phyloP scores from a whole-genome alignment of 2,888 invertebrate genomes.

The Chrysina gloriosa region DNA sequence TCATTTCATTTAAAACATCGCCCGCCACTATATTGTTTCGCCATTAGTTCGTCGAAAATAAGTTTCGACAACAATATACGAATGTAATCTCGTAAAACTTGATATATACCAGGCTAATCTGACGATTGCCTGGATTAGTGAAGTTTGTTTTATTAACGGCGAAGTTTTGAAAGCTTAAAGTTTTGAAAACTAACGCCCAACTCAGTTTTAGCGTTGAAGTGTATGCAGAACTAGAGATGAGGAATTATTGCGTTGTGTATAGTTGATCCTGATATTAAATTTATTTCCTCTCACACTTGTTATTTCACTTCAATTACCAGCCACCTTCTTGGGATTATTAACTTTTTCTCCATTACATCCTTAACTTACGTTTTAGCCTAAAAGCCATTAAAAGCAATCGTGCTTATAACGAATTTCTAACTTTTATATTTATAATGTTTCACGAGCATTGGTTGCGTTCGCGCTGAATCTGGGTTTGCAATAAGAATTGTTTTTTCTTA shows the following conservation, averaged over 20 bases:
- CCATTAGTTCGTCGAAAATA: neutral
- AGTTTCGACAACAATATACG: constrained; percentile 8
- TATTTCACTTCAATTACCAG: no score
- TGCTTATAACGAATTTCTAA: no score
- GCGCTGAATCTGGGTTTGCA: no score
- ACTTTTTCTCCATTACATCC: no score
- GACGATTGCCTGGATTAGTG: constrained; percentile 10
- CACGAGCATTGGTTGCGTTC: no score
- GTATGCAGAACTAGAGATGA: neutral
- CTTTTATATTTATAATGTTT: no score
- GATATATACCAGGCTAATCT: constrained; percentile 14
- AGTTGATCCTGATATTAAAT: neutral
- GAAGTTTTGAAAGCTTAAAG: constrained; percentile 16
- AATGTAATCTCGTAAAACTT: constrained; percentile 21
- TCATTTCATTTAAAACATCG: neutral
- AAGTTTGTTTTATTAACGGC: constrained; percentile 13
- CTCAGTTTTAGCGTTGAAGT: neutral
- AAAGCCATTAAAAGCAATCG: no score
- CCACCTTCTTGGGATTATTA: no score
- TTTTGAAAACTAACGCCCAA: constrained; percentile 11
- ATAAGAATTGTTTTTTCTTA: no score
- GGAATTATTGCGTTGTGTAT: neutral
- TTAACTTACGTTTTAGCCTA: no score
- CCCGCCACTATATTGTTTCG: constrained; percentile 11
- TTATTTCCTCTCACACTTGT: no score